These are phyloP conservation scores for Drosophila lacicola DNA, from an alignment of 2,888 invertebrate genomes.

Conservation along the genomic window DNA sequence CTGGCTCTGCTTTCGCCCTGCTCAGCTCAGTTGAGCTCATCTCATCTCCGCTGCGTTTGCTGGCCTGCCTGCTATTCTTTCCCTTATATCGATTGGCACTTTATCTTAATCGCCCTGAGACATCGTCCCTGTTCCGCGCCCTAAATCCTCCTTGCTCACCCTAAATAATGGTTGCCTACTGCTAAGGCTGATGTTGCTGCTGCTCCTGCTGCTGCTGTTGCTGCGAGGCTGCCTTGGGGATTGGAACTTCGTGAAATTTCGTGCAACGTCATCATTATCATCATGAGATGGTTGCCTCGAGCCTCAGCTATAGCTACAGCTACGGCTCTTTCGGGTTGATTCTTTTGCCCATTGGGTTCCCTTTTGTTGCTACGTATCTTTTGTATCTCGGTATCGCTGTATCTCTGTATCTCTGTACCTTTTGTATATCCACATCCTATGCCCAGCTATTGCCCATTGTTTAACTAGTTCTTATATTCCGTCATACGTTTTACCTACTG, in stretches of 20 bases:
- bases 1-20: not conserved
- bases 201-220: conserved; percentile 20
- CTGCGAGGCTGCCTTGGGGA: conserved; percentile 43
- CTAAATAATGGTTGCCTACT: conserved; percentile 64
- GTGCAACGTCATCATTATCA: conserved; percentile 74
- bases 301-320: conserved; percentile 11
- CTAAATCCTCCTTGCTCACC: conserved; percentile 59
- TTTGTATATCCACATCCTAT: conserved; percentile 10
- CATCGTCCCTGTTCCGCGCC: conserved; percentile 53
- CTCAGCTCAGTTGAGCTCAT: conserved; percentile 18
- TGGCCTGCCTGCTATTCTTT: conserved; percentile 64
- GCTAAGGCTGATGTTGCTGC: conserved; percentile 1
- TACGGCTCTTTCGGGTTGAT: conserved; percentile 7
- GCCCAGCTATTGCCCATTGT: conserved; percentile 38
- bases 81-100: conserved; percentile 81
- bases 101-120: conserved; percentile 79
- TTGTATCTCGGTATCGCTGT: conserved; percentile 60
- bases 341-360: conserved; percentile 31
- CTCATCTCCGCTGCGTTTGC: conserved; percentile 9
- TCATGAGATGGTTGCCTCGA: conserved; percentile 41
- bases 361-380: conserved; percentile 63
- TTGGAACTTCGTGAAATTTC: conserved; percentile 67
- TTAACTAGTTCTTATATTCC: conserved; percentile 28
- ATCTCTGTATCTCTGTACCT: conserved; percentile 31
- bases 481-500: conserved; percentile 23